Percentiles rank a stretch among this genome's conserved stretches.
phyloP scores from a whole-genome alignment of 2,113 vertebrate genomes.

The Mirza zaza region DNA sequence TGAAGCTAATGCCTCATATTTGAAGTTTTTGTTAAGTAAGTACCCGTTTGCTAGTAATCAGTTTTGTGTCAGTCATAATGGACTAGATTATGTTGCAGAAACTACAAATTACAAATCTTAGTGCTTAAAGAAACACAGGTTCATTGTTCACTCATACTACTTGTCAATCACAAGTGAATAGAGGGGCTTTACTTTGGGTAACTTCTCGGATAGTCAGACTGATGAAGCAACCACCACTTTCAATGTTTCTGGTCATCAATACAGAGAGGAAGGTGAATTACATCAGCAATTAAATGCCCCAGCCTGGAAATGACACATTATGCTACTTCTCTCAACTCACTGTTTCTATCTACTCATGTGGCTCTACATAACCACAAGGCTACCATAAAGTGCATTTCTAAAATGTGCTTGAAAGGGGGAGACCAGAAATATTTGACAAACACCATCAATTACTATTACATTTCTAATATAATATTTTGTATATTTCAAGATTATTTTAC shows the following conservation, averaged over 20 bases:
- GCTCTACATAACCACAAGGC: not conserved
- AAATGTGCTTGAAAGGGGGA: not conserved
- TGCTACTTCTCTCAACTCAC: not conserved
- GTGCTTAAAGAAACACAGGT: not conserved
- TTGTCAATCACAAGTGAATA: not conserved
- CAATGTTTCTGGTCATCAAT: not conserved
- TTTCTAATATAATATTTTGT: not conserved
- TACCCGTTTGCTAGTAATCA: not conserved
- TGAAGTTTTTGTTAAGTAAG: not conserved
- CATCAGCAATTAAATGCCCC: not conserved
- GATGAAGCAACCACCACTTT: not conserved
- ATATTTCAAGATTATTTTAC: not conserved
- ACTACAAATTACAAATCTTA: not conserved
- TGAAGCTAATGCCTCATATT: not conserved
- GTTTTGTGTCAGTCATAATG: not conserved
- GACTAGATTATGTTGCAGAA: not conserved
- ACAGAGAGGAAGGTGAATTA: not conserved
- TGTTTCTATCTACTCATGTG: not conserved
- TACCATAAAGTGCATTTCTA: slow-evolving; percentile 6
- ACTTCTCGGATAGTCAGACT: not conserved
- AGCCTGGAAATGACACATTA: not conserved
- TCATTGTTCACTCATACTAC: not conserved
- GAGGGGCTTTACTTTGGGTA: not conserved
- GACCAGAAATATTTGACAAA: not conserved
- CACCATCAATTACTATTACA: not conserved